Base-by-base conservation (phyloP, 2,888 invertebrate genomes). In the Thelaira solivaga region DNA sequence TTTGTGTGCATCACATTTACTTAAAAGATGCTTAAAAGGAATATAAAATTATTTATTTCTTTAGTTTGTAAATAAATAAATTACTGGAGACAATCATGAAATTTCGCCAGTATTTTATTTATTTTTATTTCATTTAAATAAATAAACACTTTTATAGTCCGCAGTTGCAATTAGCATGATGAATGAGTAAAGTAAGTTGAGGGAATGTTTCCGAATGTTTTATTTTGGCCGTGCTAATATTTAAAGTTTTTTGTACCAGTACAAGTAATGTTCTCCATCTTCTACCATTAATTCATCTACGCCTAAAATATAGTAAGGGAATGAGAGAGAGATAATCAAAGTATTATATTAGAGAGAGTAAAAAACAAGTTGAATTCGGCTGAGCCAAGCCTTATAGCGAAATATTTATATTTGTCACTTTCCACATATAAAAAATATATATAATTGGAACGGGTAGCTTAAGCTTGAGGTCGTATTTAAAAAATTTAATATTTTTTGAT, bases 211-310 rank as follows among this genome's bases (percentile, higher is more conserved):
- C 49, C 10, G 18, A 57, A 67, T 73, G 45, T 36, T 34, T 49
- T 41, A 57, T n/a, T 49, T 18, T 29, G 29, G 22, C n/a, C 65
- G 16, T 41, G 59, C 18, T 51, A 53, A 41, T 64, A 73, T 83
- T 93, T 94, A 96, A 90, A 96, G 91, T 90, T 96, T 96, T 90
- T 96, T 96, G 90, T 96, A 96, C 96, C 96, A 96, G 90, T 96
- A 96, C 55, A 96, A 91, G 86, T 96, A 96, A 86, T 96, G 95
- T 86, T 96, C 96, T 18, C 96, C 95, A 83, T 96, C 95, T 89
- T 95, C 94, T 29, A 96, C 95, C 85, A 94, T 91, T 81, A 96
- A 90, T 85, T 96, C 96, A 86, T 96, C 96, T 31, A 96, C 96
- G 85, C 96, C 96, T 89, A 55, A 0, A 80, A 80, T 11, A 34